phyloP scores from a whole-genome alignment of 2,113 vertebrate species.

The Solea senegalensis region DNA sequence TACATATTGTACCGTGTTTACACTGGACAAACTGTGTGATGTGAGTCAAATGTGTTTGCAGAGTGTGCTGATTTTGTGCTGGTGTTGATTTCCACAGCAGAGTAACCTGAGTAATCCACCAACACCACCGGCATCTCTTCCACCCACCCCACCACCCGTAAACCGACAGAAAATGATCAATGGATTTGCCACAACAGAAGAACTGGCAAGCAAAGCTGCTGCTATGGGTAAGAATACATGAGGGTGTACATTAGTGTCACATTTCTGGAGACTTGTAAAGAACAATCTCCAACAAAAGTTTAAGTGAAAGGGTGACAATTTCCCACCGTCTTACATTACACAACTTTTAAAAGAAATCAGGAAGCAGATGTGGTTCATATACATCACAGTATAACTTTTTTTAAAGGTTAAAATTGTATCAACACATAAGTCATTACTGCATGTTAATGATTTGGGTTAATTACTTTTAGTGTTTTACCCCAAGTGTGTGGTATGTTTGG shows the following conservation, averaged over 20 bases:
- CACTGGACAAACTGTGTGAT: neutral
- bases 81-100: slow-evolving; percentile 82
- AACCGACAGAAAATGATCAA: slow-evolving; percentile 97
- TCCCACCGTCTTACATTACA: neutral
- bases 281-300: neutral
- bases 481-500: too few relatives aligned
- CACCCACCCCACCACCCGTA: slow-evolving; percentile 95
- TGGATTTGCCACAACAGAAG: slow-evolving; percentile 95
- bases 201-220: slow-evolving; percentile 91
- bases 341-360: neutral
- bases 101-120: slow-evolving; percentile 99
- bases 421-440: too few relatives aligned
- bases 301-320: neutral
- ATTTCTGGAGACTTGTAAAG: neutral
- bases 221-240: slow-evolving; percentile 85
- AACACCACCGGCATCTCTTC: slow-evolving; percentile 96
- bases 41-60: neutral
- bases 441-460: too few relatives aligned
- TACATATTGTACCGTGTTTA: neutral
- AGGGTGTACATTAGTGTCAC: neutral
- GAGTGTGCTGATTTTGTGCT: slow-evolving; percentile 35
- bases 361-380: neutral
- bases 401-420: too few relatives aligned
- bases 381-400: neutral
- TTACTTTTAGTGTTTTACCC: too few relatives aligned